Evolutionary conservation across 2,113 vertebrate genomes (phyloP).

Genomic region (Rhinolophus sinicus): DNA sequence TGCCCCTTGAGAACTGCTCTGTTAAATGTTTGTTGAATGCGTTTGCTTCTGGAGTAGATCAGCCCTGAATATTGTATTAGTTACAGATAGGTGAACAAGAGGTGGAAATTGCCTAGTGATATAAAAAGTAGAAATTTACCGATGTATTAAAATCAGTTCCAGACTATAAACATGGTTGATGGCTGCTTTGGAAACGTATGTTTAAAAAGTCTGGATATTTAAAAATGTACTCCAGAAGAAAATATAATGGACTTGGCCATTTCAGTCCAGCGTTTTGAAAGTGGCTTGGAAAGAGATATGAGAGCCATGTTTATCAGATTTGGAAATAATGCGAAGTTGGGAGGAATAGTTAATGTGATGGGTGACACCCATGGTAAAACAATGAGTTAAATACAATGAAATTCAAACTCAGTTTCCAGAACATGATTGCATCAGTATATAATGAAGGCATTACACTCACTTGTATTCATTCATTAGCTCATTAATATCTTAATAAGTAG

Average conservation of each 20-base stretch:
- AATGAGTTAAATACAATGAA: not conserved
- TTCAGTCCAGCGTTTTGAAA: not conserved
- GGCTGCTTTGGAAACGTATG: not conserved
- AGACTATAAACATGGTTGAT: not conserved
- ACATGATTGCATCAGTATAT: not conserved
- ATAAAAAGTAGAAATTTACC: not conserved
- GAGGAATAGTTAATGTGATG: not conserved
- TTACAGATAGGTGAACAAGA: not conserved
- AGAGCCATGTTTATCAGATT: not conserved
- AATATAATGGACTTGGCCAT: not conserved
- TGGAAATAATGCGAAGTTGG: not conserved
- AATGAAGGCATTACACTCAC: not conserved
- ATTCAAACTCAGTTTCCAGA: not conserved
- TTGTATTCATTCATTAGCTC: not conserved
- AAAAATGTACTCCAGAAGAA: not conserved
- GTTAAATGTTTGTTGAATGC: not conserved
- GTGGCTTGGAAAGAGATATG: not conserved
- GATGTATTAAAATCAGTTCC: not conserved
- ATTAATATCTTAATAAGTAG: not conserved
- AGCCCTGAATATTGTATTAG: not conserved
- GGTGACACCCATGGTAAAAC: not conserved
- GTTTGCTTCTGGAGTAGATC: not conserved
- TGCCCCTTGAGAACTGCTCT: not conserved
- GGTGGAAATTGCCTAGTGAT: not conserved
- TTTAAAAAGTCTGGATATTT: not conserved